Percentiles rank a stretch among this genome's conserved stretches.
Evolutionary conservation across 2,888 invertebrate species (phyloP).

Genomic region (Acleris cristana): DNA sequence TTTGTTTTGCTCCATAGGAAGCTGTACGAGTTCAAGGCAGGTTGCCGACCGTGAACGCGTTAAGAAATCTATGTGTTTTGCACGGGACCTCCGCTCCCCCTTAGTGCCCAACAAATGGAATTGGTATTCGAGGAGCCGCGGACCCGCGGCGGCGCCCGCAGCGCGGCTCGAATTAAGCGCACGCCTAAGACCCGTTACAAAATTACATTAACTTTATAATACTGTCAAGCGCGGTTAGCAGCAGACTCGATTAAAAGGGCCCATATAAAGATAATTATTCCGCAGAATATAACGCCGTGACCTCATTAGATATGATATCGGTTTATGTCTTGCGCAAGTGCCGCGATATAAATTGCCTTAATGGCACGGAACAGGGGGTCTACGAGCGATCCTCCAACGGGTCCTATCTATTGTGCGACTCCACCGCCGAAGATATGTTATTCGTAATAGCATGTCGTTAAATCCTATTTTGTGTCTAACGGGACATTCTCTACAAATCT

Average conservation of each 20-base stretch:
- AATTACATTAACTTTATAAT: slow-evolving; percentile 65
- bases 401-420: slow-evolving; percentile 30
- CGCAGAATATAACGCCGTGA: slow-evolving; percentile 52
- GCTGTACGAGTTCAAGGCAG: background rate
- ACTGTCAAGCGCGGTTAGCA: slow-evolving; percentile 58
- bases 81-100: too few species aligned
- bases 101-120: background rate
- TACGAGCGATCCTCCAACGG: slow-evolving; percentile 22
- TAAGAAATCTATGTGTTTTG: too few species aligned
- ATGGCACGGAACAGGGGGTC: slow-evolving; percentile 39
- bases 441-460: slow-evolving; percentile 37
- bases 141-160: slow-evolving; percentile 36
- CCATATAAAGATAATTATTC: slow-evolving; percentile 66
- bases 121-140: slow-evolving; percentile 1
- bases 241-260: slow-evolving; percentile 62
- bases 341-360: slow-evolving; percentile 47
- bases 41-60: too few species aligned
- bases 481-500: slow-evolving; percentile 12
- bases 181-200: slow-evolving; percentile 59
- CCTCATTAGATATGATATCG: slow-evolving; percentile 49
- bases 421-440: slow-evolving; percentile 31
- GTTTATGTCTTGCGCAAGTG: slow-evolving; percentile 48
- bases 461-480: slow-evolving; percentile 34
- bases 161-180: slow-evolving; percentile 61
- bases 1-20: background rate